Percentiles rank a stretch among this genome's conserved stretches.
Conservation (phyloP, 2,113 vertebrate species). For the Aegotheles bennettii region DNA sequence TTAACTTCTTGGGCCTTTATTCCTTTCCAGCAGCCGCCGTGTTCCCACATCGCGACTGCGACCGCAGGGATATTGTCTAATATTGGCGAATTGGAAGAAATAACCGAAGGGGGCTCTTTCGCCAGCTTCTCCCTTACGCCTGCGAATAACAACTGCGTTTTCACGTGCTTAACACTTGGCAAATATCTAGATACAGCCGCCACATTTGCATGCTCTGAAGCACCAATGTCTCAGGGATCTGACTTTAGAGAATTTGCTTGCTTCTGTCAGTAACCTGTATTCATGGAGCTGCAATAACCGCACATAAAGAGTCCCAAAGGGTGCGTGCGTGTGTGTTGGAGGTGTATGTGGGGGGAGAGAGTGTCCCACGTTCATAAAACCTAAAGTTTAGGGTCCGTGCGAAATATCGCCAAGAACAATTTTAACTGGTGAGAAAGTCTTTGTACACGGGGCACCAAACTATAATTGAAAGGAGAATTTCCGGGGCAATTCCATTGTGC, state of each 20-base stretch:
- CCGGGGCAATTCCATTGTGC: slow-evolving; percentile 82
- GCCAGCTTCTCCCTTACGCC: background rate
- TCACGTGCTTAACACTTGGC: background rate
- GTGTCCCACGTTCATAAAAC: background rate
- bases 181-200: background rate
- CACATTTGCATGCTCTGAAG: background rate
- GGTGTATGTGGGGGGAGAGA: background rate
- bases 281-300: background rate
- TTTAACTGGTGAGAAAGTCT: slow-evolving; percentile 71
- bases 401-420: slow-evolving; percentile 56
- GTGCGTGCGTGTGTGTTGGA: background rate
- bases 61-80: background rate
- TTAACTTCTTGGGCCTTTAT: slow-evolving; percentile 50
- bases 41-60: background rate
- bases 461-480: slow-evolving; percentile 81
- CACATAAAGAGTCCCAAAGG: background rate
- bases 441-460: slow-evolving; percentile 75
- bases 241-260: background rate
- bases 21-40: slow-evolving; percentile 4
- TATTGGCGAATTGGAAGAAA: background rate
- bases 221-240: background rate
- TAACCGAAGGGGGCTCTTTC: background rate
- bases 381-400: slow-evolving; percentile 49
- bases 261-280: slow-evolving; percentile 1
- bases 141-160: background rate